phyloP scores from a whole-genome alignment of 2,113 vertebrate genomes.

The Hassar affinis region DNA sequence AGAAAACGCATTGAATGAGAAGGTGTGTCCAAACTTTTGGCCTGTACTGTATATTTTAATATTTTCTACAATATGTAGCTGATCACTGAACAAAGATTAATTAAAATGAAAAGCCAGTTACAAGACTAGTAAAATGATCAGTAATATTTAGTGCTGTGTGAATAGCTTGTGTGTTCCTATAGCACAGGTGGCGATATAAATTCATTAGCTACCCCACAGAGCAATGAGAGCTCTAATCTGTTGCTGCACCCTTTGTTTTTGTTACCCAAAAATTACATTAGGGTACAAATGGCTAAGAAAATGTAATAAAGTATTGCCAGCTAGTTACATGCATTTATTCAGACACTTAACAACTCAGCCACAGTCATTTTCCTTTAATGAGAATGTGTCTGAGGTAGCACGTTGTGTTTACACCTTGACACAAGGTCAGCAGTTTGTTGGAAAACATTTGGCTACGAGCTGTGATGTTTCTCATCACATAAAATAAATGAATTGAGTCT shows the following conservation, averaged over 20 bases:
- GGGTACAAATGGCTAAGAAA: not conserved
- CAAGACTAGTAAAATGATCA: not conserved
- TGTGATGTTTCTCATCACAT: not conserved
- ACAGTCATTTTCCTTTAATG: not conserved
- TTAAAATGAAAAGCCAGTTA: not conserved
- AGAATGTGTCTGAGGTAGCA: not conserved
- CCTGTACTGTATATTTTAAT: too few relatives aligned
- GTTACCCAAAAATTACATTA: not conserved
- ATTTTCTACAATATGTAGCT: not conserved
- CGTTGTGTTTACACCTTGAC: not conserved
- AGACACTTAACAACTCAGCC: not conserved
- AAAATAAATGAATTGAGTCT: not conserved
- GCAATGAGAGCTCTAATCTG: not conserved
- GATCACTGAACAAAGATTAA: not conserved
- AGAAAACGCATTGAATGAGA: too few relatives aligned
- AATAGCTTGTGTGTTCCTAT: not conserved
- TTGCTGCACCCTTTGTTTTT: not conserved
- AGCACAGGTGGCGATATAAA: not conserved
- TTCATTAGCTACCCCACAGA: not conserved
- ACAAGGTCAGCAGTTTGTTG: not conserved
- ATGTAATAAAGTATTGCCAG: not conserved
- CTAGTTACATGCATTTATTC: not conserved
- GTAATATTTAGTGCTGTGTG: not conserved
- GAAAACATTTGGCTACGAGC: not conserved
- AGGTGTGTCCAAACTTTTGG: too few relatives aligned